phyloP scores from a whole-genome alignment of 1,140 invertebrate genomes.

The Rhagoletis pomonella region DNA sequence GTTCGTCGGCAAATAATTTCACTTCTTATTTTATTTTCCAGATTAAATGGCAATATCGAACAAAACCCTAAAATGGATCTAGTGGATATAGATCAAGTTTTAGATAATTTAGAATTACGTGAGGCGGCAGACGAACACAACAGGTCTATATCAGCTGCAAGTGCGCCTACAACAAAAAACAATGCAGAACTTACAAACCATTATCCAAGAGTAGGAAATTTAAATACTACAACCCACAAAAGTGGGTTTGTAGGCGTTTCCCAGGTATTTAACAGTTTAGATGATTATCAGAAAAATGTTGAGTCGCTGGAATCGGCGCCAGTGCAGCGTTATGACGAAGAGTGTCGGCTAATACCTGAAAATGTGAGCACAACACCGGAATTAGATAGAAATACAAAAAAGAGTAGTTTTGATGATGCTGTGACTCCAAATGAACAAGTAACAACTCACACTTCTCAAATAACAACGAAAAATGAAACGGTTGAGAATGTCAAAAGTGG shows the following conservation, averaged over 20 bases:
- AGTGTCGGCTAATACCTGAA: constrained; percentile 15
- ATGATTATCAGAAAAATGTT: constrained; percentile 78
- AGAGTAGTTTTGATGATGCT: constrained; percentile 1
- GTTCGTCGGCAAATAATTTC: background rate
- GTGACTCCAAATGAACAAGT: background rate
- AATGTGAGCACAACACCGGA: background rate
- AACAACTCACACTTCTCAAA: background rate
- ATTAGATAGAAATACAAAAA: background rate
- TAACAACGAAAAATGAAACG: background rate
- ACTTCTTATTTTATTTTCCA: background rate
- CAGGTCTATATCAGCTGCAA: constrained; percentile 75
- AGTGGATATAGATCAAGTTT: constrained; percentile 89
- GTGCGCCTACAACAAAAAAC: constrained; percentile 55
- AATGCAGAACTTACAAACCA: background rate
- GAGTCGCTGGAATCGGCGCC: constrained; percentile 65
- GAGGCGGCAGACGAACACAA: constrained; percentile 65
- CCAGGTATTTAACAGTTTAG: constrained; percentile 80
- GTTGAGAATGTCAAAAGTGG: background rate
- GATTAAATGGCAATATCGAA: constrained; percentile 42
- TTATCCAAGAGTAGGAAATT: background rate
- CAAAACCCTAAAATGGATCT: constrained; percentile 66
- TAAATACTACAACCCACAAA: constrained; percentile 49
- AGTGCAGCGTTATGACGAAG: constrained; percentile 60
- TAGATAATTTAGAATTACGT: constrained; percentile 86
- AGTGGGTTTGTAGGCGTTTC: constrained; percentile 68